phyloP scores from a whole-genome alignment of 2,113 vertebrate genomes.

The Todiramphus saurophagus region DNA sequence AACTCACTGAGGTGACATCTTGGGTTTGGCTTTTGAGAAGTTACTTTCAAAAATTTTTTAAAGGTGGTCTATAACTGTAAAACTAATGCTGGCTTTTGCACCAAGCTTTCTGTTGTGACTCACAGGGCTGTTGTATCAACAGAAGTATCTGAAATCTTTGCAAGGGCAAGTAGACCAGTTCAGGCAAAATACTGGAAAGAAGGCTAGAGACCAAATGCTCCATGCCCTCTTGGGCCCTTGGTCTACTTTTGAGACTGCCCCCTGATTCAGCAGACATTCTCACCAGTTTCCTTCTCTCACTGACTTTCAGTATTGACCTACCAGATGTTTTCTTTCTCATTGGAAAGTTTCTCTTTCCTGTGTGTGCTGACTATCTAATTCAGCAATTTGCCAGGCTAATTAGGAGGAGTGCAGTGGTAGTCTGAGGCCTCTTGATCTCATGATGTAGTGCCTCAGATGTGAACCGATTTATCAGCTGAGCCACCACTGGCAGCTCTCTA shows the following conservation, averaged over 20 bases:
- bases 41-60: background rate
- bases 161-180: background rate
- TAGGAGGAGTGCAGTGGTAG: background rate
- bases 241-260: background rate
- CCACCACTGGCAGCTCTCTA: background rate
- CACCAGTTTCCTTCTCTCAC: accelerated
- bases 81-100: background rate
- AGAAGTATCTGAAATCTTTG: background rate
- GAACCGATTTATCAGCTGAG: background rate
- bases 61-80: background rate
- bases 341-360: background rate
- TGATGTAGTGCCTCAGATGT: background rate
- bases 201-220: background rate
- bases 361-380: background rate
- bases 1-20: background rate
- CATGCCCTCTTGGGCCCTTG: background rate
- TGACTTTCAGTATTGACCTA: background rate
- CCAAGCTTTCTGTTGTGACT: background rate
- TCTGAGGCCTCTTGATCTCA: background rate
- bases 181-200: background rate
- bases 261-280: background rate
- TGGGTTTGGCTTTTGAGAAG: background rate
- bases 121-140: background rate
- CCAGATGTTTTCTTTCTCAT: background rate
- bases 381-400: background rate